phyloP scores from a whole-genome alignment of 2,888 invertebrate genomes.

The Malachius bipustulatus region DNA sequence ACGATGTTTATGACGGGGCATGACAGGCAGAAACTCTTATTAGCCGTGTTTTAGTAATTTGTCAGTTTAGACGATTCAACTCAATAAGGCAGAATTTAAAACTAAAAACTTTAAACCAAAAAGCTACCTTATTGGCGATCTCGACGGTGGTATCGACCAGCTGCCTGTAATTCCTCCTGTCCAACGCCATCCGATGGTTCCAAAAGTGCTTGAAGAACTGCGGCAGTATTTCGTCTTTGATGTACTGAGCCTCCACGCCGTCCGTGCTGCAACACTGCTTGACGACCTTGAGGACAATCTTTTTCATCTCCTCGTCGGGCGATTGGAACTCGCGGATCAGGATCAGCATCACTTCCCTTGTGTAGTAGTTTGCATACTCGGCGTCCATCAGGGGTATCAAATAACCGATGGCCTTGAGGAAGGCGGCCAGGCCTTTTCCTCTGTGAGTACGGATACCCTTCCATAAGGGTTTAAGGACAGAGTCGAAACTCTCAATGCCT shows the following conservation, averaged over 20 bases:
- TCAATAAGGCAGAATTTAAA: no score
- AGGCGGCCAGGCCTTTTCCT: slow-evolving; percentile 94
- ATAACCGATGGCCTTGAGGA: slow-evolving; percentile 98
- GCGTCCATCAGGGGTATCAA: slow-evolving; percentile 99
- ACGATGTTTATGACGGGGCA: no score
- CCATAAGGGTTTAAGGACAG: slow-evolving; percentile 98
- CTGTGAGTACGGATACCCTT: slow-evolving; percentile 91
- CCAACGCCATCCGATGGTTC: slow-evolving; percentile 99
- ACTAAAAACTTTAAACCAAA: no score
- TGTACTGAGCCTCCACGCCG: slow-evolving; percentile 98
- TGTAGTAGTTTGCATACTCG: slow-evolving; percentile 99
- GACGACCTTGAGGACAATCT: slow-evolving; percentile 98
- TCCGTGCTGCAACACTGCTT: slow-evolving; percentile 99
- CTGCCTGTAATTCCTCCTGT: slow-evolving; percentile 93
- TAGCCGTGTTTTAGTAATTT: no score
- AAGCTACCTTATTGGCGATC: slow-evolving; percentile 99
- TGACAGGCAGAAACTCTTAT: no score
- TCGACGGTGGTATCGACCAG: slow-evolving; percentile 99
- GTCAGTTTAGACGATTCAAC: no score
- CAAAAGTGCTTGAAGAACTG: slow-evolving; percentile 99
- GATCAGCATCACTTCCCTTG: slow-evolving; percentile 98
- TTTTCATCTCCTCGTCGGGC: slow-evolving; percentile 99
- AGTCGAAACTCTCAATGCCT: slow-evolving; percentile 95
- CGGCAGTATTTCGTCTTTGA: slow-evolving; percentile 96
- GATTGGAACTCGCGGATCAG: slow-evolving; percentile 98